Evolutionary conservation across 2,113 vertebrate genomes (phyloP).

Genomic region (Calcarius ornatus): DNA sequence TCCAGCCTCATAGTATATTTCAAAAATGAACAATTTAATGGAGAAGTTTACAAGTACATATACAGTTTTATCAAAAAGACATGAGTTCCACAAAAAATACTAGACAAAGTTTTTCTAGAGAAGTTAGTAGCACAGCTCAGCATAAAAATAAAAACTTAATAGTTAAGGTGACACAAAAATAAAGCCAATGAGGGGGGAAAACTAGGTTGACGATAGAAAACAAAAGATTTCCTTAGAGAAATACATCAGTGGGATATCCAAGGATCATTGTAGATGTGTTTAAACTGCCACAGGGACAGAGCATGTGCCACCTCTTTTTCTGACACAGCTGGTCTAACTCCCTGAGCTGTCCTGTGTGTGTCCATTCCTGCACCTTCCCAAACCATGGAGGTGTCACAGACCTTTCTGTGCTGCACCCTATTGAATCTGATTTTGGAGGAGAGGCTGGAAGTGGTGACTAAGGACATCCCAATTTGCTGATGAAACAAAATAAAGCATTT

Average conservation of each 20-base stretch:
- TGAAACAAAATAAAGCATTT: slow-evolving; percentile 31
- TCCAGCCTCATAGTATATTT: not conserved
- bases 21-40: not conserved
- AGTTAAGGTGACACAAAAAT: not conserved
- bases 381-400: not conserved
- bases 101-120: not conserved
- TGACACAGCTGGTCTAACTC: not conserved
- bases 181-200: not conserved
- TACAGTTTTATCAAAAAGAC: not conserved
- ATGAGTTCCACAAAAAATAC: not conserved
- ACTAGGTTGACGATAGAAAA: not conserved
- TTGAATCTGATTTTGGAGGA: not conserved
- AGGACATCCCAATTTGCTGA: not conserved
- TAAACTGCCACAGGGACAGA: not conserved
- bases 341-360: accelerated
- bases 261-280: not conserved
- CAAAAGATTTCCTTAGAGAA: not conserved
- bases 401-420: not conserved
- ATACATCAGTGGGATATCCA: too few relatives aligned
- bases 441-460: not conserved
- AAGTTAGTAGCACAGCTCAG: not conserved
- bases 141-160: not conserved
- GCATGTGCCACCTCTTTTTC: accelerated
- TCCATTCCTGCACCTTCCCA: not conserved
- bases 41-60: not conserved